Evolutionary conservation across 1,140 invertebrate genomes (phyloP).

Genomic region (Popillia japonica): DNA sequence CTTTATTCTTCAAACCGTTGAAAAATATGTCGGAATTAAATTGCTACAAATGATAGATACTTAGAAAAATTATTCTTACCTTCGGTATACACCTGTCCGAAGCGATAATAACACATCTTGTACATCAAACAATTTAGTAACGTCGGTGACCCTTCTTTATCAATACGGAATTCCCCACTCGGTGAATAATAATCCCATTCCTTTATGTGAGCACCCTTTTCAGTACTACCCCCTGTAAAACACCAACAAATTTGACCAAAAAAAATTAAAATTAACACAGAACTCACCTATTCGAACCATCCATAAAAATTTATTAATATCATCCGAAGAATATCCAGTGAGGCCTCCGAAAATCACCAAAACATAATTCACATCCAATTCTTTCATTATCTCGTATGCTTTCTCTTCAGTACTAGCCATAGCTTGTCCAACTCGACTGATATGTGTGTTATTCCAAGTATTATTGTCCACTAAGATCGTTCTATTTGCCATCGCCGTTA

Average conservation of each 20-base stretch:
- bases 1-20: too few species aligned
- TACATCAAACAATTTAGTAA: conserved; percentile 95
- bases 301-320: conserved; percentile 99
- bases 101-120: conserved; percentile 96
- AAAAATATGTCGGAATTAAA: too few species aligned
- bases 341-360: conserved; percentile 97
- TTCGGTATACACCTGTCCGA: conserved; percentile 95
- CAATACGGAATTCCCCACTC: conserved; percentile 92
- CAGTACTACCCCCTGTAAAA: conserved; percentile 82
- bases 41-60: conserved; percentile 9
- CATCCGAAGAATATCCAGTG: conserved; percentile 98
- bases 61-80: conserved; percentile 66
- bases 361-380: conserved; percentile 97
- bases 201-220: conserved; percentile 92
- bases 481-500: conserved; percentile 98
- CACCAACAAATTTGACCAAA: background rate
- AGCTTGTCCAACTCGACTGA: conserved; percentile 91
- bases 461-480: conserved; percentile 99
- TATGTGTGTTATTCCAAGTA: conserved; percentile 99
- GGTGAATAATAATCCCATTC: conserved; percentile 97
- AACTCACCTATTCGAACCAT: conserved; percentile 91
- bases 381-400: conserved; percentile 97
- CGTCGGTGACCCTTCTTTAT: conserved; percentile 86
- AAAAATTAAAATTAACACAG: background rate
- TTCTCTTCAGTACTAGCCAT: conserved; percentile 97